Conservation (phyloP, 2,113 vertebrate genomes). For the Alethe castanea region DNA sequence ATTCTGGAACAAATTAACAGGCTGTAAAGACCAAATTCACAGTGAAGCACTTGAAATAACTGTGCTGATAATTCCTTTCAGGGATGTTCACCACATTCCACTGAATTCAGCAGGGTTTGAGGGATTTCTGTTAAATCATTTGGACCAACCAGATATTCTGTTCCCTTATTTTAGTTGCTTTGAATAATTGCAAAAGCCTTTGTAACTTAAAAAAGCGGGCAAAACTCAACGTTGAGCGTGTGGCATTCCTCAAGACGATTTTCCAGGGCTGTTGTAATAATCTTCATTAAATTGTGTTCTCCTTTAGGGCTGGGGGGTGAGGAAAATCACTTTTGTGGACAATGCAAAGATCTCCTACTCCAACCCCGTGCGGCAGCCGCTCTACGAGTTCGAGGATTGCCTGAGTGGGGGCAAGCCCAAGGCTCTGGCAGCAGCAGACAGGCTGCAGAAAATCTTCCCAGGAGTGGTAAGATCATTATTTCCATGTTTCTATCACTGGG, state of each 20-base stretch:
- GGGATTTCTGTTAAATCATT: not conserved
- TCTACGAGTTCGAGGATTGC: slow-evolving; percentile 97
- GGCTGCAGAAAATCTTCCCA: slow-evolving; percentile 93
- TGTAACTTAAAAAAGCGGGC: not conserved
- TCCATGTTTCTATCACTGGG: not conserved
- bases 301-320: slow-evolving; percentile 92
- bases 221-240: not conserved
- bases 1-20: not conserved
- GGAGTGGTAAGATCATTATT: slow-evolving; percentile 84
- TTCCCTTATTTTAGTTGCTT: not conserved
- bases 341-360: slow-evolving; percentile 98
- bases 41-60: not conserved
- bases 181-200: not conserved
- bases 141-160: not conserved
- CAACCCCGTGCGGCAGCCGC: slow-evolving; percentile 93
- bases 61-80: not conserved
- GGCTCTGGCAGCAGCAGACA: slow-evolving; percentile 88
- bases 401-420: slow-evolving; percentile 89
- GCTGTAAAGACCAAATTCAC: not conserved
- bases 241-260: not conserved
- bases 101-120: not conserved
- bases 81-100: not conserved
- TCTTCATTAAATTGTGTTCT: not conserved
- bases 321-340: slow-evolving; percentile 95
- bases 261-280: not conserved